Base-by-base conservation (phyloP, 2,113 vertebrate species). In the Megaleporinus macrocephalus region DNA sequence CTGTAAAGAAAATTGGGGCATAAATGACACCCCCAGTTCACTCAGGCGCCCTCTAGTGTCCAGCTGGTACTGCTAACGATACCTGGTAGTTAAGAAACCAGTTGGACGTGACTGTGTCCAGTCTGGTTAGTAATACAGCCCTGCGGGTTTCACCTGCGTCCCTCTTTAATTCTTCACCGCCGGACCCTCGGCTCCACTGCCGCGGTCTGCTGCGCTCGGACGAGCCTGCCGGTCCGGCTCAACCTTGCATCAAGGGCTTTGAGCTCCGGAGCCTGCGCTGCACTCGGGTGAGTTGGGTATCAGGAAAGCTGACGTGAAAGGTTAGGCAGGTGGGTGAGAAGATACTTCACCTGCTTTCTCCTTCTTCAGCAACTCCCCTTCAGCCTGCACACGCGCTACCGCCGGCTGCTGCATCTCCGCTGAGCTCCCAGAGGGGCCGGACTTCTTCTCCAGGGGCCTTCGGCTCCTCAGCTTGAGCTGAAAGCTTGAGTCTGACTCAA, bases 161-260 rank as follows among this genome's bases (percentile, higher is more conserved):
- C 69, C 36, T 84, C 27, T 70, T 69, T 26, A 77, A 41, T 59
- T 69, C 63, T 51, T 84, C 83, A 71, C 62, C 41, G 30, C 71
- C n/a, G 44, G 59, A 72, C 53, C 68, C 68, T 71, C 72, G 83
- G 69, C 78, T 73, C 14, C 24, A 44, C 57, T 61, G 53, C 53
- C 22, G 2, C 44, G 0, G 61, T 30, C 71, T 71, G 41, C 68
- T 57, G 61, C 61, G n/a, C 61, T 24, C 66, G 65, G 11, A 9
- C 24, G 41, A 47, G 55, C 55, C 51, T 63, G 47, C 24, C 55
- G 33, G 26, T 55, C n/a, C 72, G 75, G 30, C 66, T 30, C 26
- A 15, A 73, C 7, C 33, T 71, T n/a, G 83, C 83, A 76, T 84
- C 73, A 49, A 77, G 47, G 14, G 73, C n/a, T 73, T 81, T 33